A percentile compares a stretch with the other conserved stretches of the same genome.
Conservation (phyloP, 2,888 invertebrate species). For the Heliconius ethilla region DNA sequence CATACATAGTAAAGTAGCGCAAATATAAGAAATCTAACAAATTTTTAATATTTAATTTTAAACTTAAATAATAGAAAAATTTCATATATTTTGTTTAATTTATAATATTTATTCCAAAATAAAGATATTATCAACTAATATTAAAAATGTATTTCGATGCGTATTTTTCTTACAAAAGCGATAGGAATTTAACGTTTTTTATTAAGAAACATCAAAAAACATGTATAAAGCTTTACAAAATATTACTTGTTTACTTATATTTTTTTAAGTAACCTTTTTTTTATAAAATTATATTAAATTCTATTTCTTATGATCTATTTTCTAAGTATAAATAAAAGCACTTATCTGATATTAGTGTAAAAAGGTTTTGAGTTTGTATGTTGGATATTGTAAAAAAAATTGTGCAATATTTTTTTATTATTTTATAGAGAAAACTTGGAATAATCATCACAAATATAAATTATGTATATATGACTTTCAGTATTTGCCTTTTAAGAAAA, state of each 20-base stretch:
- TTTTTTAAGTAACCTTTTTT: background rate
- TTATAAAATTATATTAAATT: background rate
- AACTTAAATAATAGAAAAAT: background rate
- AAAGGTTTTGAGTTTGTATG: background rate
- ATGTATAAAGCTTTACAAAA: constrained; percentile 3
- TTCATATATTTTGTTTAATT: background rate
- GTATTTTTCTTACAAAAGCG: background rate
- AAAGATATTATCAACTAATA: background rate
- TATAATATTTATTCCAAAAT: constrained; percentile 18
- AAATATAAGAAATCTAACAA: background rate
- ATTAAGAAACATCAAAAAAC: background rate
- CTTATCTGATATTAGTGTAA: background rate
- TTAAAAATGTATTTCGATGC: background rate
- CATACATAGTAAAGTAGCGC: background rate
- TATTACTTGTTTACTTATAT: background rate
- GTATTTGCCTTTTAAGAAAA: background rate
- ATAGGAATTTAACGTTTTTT: background rate
- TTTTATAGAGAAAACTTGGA: background rate
- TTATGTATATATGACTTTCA: background rate
- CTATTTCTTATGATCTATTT: constrained; percentile 5
- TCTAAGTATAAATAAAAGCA: background rate
- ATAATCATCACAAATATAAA: background rate
- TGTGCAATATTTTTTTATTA: background rate
- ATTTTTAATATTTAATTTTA: background rate
- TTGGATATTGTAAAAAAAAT: background rate